Evolutionary conservation across 2,888 invertebrate genomes (phyloP).

Genomic region (Carabus problematicus): DNA sequence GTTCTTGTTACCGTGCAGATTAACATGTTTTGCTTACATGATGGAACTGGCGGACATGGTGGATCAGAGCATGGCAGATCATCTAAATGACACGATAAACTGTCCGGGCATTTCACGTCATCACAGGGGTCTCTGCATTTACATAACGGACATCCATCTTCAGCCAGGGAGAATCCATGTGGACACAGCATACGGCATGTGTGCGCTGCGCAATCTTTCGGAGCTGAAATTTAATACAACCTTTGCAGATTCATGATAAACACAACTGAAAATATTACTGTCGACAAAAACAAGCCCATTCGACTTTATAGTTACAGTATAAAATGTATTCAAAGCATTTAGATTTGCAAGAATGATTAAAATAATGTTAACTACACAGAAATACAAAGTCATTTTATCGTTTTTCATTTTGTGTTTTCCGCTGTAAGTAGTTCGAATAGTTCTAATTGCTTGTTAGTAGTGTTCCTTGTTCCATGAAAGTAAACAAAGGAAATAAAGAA

Average conservation of each 20-base stretch:
- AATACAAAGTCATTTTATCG: not conserved
- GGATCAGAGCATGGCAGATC: slow-evolving; percentile 79
- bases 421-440: no score
- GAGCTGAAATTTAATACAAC: slow-evolving; percentile 55
- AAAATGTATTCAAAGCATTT: no score
- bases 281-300: not conserved
- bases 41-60: slow-evolving; percentile 85
- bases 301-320: no score
- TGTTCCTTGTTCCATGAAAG: not conserved
- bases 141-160: slow-evolving; percentile 78
- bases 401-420: no score
- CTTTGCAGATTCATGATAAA: not conserved
- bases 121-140: slow-evolving; percentile 84
- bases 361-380: slow-evolving; percentile 6
- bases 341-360: not conserved
- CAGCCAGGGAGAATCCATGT: slow-evolving; percentile 76
- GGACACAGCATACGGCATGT: slow-evolving; percentile 89
- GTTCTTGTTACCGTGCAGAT: not conserved
- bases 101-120: slow-evolving; percentile 76
- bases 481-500: not conserved
- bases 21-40: slow-evolving; percentile 67
- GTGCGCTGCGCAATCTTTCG: slow-evolving; percentile 77
- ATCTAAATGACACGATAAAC: slow-evolving; percentile 78
- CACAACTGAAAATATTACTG: not conserved
- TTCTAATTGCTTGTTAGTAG: no score